Conservation (phyloP, 35 echinoderm and acorn worm genomes). For the Lytechinus pictus region DNA sequence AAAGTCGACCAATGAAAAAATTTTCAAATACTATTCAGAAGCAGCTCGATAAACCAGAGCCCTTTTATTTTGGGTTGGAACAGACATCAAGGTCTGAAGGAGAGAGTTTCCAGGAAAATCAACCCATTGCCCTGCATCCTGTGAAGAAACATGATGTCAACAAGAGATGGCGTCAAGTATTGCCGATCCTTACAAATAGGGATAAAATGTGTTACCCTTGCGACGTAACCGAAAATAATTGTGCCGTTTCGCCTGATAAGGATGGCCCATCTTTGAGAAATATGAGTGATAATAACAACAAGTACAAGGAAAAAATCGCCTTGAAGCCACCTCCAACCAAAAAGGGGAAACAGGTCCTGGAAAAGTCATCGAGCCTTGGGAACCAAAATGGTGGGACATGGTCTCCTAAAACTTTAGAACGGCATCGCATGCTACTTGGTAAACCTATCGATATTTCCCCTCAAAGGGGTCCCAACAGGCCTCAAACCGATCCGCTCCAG, state of each 20-base stretch:
- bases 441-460: background rate
- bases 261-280: background rate
- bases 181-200: background rate
- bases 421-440: constrained; percentile 6
- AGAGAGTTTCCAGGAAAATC: background rate
- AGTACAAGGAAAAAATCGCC: constrained; percentile 22
- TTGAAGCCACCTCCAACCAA: constrained; percentile 15
- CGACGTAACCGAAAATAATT: constrained; percentile 16
- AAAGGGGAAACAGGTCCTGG: background rate
- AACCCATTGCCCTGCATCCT: background rate
- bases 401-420: constrained; percentile 20
- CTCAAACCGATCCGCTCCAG: background rate
- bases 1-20: background rate
- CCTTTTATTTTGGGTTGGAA: constrained; percentile 34
- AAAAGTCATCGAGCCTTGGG: constrained; percentile 5
- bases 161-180: constrained; percentile 19
- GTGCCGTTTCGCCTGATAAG: background rate
- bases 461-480: background rate
- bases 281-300: background rate
- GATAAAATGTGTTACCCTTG: background rate
- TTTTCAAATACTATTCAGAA: background rate
- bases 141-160: background rate
- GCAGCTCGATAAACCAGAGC: background rate
- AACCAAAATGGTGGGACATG: background rate
- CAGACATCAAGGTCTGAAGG: background rate